Evolutionary conservation across 2,797 vertebrate species (phyloP), one percentile per base, ranked within the genome.

Genomic region (Etheostoma nigrum): DNA sequence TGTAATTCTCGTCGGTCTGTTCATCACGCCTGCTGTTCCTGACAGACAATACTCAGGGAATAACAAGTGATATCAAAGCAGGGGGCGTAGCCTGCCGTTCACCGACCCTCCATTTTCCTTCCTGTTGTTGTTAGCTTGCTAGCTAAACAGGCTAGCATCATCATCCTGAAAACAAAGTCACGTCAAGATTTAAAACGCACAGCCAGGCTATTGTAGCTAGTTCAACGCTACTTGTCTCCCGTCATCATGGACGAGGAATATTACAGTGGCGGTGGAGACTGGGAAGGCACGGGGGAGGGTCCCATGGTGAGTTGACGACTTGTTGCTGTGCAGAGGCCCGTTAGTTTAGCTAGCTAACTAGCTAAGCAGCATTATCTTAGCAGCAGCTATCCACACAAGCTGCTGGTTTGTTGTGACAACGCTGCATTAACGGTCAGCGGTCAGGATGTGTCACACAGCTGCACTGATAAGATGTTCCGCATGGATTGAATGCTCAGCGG

Each of bases 161-260:
- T 30, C n/a, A 12, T 5, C n/a, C 6, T 10, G 14, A 4, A 55
- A 74, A 16, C 33, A 36, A 58, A 58, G 3, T 48, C 9, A 4
- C 40, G 9, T 8, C 0, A 8, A n/a, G 3, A 21, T 58, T 47
- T 64, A 18, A 45, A 53, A 19, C 13, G 0, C 1, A 3, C 36
- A 23, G 6, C 33, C 33, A 11, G 0, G 2, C 25, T 30, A 2
- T 4, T 62, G 13, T 2, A 15, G 21, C 6, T 2, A 3, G 1
- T 2, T 11, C 5, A 36, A 5, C 3, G 21, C 14, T 2, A 0
- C 21, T 27, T 11, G 2, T 61, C 49, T 62, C 60, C 74, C 71
- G 79, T 69, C 77, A 63, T 8, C 52, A 95, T 95, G 95, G 94
- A 95, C 64, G 94, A 95, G 73, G 94, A 95, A 42, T 95, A 94